Base-by-base conservation (phyloP, 1,140 invertebrate species). In the Diprion similis region DNA sequence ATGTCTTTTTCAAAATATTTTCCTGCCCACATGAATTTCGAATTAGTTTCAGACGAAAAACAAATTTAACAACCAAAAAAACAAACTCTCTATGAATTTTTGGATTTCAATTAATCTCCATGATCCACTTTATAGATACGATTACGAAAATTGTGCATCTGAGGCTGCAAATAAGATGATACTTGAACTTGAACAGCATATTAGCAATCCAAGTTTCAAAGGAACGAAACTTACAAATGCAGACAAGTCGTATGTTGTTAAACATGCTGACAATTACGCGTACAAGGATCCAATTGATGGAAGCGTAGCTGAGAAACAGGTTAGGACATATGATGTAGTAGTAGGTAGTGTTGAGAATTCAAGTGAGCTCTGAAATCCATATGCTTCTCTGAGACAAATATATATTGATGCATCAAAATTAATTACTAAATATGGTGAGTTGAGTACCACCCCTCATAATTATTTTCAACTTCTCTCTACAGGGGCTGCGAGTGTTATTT, bases 211-310 rank as follows among this genome's bases (percentile, higher is more conserved):
- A 1, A 81, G 84, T 64, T 93, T 96, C 80, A 86, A 93, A 59
- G 95, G 94, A 0, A 93, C 91, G 78, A 88, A 88, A 59, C 92
- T 92, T 73, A 83, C 88, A 8, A 87, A 84, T 51, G 89, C 88
- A 46, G 91, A 89, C 11, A 95, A 96, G 85, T 89, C 88, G 1
- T 97, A 96, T 80, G 90, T 90, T 73, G 93, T 98, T 0, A 91
- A 92, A 79, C 84, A 91, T 59, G 93, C 92, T 1, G 97, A 99
- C 82, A 97, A 98, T 89, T 99, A 98, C 87, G 93, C 93, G 67
- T 99, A 99, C 82, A 94, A 90, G 64, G 98, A 99, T 90, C 97
- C 97, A 1, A 93, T 99, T 73, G 98, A 99, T 89, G 92, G 92
- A 68, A 97, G 95, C 78, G 90, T 98, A 48, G 92, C 97, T 70